Percentiles rank a stretch among this genome's conserved stretches.
Conservation (phyloP, 2,888 invertebrate species). For the Isoperla grammatica region DNA sequence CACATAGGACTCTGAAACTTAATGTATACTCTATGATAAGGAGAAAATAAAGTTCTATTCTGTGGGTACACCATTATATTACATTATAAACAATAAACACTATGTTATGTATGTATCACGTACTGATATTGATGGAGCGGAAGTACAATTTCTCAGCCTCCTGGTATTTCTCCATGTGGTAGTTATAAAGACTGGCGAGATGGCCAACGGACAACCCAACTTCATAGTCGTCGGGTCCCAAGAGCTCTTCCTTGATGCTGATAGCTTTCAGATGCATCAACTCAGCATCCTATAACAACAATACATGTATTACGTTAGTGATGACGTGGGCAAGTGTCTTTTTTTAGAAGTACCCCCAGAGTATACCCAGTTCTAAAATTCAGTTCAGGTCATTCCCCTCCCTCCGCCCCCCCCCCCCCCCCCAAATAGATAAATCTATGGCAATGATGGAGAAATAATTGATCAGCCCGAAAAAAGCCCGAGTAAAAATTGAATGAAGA, state of each 20-base stretch:
- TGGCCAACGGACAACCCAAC: constrained; percentile 89
- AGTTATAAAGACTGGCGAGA: constrained; percentile 90
- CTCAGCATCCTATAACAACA: constrained; percentile 65
- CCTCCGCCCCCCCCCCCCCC: background rate
- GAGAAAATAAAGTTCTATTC: too few relatives aligned
- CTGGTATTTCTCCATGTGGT: constrained; percentile 82
- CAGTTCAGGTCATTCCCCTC: too few relatives aligned
- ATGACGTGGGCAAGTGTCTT: background rate
- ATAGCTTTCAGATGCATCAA: constrained; percentile 91
- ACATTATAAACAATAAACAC: too few relatives aligned
- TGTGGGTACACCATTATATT: too few relatives aligned
- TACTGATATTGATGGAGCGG: constrained; percentile 83
- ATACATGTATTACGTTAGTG: constrained; percentile 2
- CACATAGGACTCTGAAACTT: too few relatives aligned
- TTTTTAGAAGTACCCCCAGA: too few relatives aligned
- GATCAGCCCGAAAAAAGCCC: too few relatives aligned
- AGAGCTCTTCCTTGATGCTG: constrained; percentile 77
- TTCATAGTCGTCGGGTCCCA: constrained; percentile 85
- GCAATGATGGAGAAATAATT: background rate
- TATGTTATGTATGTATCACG: constrained; percentile 41
- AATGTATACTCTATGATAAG: too few relatives aligned
- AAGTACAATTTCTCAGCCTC: constrained; percentile 84
- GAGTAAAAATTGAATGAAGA: constrained; percentile 5
- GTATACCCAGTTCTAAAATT: too few relatives aligned
- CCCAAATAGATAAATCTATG: background rate